Evolutionary conservation across 2,888 invertebrate genomes (phyloP), one percentile per base, ranked within the genome.

Genomic region (Peribatodes rhomboidaria): DNA sequence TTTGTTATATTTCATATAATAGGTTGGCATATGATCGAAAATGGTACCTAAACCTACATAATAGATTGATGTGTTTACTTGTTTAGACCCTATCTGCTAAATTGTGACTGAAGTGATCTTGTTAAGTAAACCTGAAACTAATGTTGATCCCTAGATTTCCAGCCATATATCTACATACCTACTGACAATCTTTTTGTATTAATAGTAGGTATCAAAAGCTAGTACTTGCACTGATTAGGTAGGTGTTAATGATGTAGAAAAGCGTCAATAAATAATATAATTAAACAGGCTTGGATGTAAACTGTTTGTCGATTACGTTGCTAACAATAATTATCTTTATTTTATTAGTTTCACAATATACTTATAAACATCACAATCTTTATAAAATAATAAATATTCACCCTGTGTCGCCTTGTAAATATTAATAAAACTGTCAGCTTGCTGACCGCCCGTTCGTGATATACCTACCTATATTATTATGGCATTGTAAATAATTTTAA

Each of bases 401-500:
- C 76, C 82, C 82, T 79, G 77, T 79, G 75, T 83, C 79, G 82
- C 84, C 85, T 87, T 89, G 89, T 90, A 90, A 88, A 78, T 77
- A 71, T 71, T 27, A 27, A 27, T 27, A 27, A 75, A 70, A 72
- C 68, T 77, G 78, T 80, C 79, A 82, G 79, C 76, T 76, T 72
- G 83, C 81, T 83, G 82, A 76, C 79, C 77, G 84, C 81, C 81
- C 79, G 82, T 82, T 81, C 84, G 79, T 84, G 79, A 83, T 83
- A 68, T 81, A 78, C 55, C 55, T 81, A 78, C 55, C 55, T 55
- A 55, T 55, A 76, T 44, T 66, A 67, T 59, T 83, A 84, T 81
- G 81, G 85, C 89, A 88, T 86, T 93, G 93, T 93, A 93, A 90
- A 93, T 93, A 93, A 82, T 89, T 92, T 90, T 90, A 89, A 84